These are phyloP conservation scores for Trachops cirrhosus DNA, from an alignment of 2,797 vertebrate species.

Conservation along the genomic window DNA sequence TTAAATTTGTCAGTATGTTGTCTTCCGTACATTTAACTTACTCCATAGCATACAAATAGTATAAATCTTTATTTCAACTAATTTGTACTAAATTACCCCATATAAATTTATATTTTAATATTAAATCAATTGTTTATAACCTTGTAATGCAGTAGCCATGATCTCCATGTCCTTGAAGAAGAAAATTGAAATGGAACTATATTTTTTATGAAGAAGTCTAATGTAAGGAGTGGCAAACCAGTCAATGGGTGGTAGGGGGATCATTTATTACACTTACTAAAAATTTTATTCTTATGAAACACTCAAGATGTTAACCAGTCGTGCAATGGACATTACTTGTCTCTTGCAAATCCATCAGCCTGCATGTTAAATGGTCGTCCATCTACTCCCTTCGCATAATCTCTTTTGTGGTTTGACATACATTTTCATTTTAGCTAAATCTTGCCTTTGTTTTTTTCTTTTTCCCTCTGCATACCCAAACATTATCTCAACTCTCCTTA, in stretches of 20 bases:
- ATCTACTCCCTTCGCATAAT: neutral
- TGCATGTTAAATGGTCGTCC: neutral
- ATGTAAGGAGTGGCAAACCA: neutral
- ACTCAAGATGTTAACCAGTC: neutral
- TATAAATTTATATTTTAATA: neutral
- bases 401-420: neutral
- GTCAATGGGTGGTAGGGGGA: neutral
- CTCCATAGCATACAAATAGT: neutral
- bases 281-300: neutral
- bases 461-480: conserved; percentile 3
- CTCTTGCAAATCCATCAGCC: neutral
- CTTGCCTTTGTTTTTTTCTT: neutral
- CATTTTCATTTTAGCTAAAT: conserved; percentile 9
- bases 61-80: neutral
- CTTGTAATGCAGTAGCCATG: neutral
- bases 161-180: neutral
- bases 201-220: neutral
- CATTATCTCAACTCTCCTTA: conserved; percentile 60
- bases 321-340: neutral
- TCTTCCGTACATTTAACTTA: neutral
- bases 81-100: neutral
- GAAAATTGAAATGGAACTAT: neutral
- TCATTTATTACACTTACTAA: neutral
- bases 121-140: neutral
- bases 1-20: neutral